Evolutionary conservation across 2,113 vertebrate genomes (phyloP).

Genomic region (Paedocypris sp.): DNA sequence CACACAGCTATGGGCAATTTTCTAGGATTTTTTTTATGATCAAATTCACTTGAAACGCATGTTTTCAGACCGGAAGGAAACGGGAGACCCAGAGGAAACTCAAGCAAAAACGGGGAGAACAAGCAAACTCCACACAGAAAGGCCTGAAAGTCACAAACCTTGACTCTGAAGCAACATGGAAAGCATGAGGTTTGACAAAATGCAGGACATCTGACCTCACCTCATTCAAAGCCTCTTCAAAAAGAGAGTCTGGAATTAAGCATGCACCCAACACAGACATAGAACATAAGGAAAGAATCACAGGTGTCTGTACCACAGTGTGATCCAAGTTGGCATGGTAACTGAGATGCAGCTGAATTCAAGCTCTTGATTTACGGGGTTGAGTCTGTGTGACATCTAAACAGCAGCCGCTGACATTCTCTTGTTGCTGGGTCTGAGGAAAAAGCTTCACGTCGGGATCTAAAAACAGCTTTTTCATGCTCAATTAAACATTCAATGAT

Average conservation of each 20-base stretch:
- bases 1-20: too few relatives aligned
- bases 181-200: too few relatives aligned
- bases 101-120: too few relatives aligned
- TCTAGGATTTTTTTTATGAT: too few relatives aligned
- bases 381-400: conserved; percentile 44
- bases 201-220: too few relatives aligned
- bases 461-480: conserved; percentile 36
- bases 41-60: too few relatives aligned
- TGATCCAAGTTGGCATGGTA: conserved; percentile 35
- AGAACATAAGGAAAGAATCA: conserved; percentile 1
- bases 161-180: too few relatives aligned
- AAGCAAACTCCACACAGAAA: too few relatives aligned
- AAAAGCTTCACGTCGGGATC: conserved; percentile 13
- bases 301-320: conserved; percentile 38
- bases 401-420: conserved; percentile 26
- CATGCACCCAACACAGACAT: not conserved
- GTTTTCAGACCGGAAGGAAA: too few relatives aligned
- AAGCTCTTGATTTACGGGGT: conserved; percentile 36
- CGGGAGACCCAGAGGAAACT: too few relatives aligned
- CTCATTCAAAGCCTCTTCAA: too few relatives aligned
- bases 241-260: not conserved
- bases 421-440: conserved; percentile 16
- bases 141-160: too few relatives aligned
- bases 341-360: conserved; percentile 42
- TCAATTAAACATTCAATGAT: conserved; percentile 41